Percentiles rank a stretch among this genome's conserved stretches.
These are phyloP conservation scores for Nasonia vitripennis DNA, from an alignment of 1,140 invertebrate genomes.

Conservation along the genomic window DNA sequence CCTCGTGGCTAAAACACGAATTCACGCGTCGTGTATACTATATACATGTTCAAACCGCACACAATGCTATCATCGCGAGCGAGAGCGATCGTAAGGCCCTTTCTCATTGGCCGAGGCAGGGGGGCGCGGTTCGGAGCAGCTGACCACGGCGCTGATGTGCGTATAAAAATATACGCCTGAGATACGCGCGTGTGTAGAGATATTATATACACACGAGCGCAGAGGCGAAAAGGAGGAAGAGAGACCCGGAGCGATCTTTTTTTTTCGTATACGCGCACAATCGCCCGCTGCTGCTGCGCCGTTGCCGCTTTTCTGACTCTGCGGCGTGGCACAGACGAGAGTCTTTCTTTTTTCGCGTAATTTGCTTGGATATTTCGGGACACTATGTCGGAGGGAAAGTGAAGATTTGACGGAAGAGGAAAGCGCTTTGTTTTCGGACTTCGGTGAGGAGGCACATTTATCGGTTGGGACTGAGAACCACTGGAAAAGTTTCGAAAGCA, in stretches of 20 bases:
- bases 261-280: background rate
- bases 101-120: conserved; percentile 22
- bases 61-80: too few species aligned
- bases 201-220: too few species aligned
- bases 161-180: background rate
- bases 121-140: conserved; percentile 17
- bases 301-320: background rate
- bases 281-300: too few species aligned
- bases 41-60: background rate
- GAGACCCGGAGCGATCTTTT: background rate
- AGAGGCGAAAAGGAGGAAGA: background rate
- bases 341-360: background rate
- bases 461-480: background rate
- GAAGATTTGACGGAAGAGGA: too few species aligned
- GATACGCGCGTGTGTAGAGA: too few species aligned
- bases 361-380: too few species aligned
- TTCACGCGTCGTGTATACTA: too few species aligned
- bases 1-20: background rate
- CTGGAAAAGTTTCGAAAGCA: conserved; percentile 30
- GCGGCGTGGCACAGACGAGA: too few species aligned
- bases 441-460: background rate
- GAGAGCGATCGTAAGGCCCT: background rate
- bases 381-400: background rate
- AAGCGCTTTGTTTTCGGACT: too few species aligned
- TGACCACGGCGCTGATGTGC: background rate